These are phyloP conservation scores for Oscheius onirici DNA, from an alignment of 2,888 invertebrate species.

Conservation along the genomic window DNA sequence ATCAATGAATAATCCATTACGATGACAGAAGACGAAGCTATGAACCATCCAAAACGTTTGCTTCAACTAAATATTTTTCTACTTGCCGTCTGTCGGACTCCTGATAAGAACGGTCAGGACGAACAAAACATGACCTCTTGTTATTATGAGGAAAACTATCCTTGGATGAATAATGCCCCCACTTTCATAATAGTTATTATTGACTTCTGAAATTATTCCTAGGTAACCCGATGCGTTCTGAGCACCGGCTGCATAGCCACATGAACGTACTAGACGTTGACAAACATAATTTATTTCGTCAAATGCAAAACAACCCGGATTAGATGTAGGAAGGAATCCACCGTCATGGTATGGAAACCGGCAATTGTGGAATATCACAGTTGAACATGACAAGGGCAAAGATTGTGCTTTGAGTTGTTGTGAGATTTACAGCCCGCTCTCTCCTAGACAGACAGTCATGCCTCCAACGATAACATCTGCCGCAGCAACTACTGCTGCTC, in stretches of 20 bases:
- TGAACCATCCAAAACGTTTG: no score
- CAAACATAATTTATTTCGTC: not conserved
- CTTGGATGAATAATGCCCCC: no score
- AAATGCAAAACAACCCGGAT: slow-evolving; percentile 20
- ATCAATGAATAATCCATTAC: no score
- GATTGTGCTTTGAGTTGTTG: slow-evolving; percentile 13
- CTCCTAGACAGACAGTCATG: slow-evolving; percentile 46
- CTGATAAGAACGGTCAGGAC: no score
- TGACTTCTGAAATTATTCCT: no score
- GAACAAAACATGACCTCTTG: no score
- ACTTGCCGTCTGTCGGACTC: no score
- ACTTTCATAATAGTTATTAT: no score
- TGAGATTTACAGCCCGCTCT: slow-evolving; percentile 33
- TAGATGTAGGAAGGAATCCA: not conserved
- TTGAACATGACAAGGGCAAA: not conserved
- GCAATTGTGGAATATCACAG: slow-evolving; percentile 25
- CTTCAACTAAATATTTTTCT: no score
- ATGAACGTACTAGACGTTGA: not conserved
- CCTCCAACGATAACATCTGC: slow-evolving; percentile 49
- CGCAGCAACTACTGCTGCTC: slow-evolving; percentile 44
- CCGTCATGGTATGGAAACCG: slow-evolving; percentile 16
- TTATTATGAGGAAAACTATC: no score
- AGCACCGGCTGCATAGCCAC: not conserved
- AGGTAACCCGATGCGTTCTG: not conserved
- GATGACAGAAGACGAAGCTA: no score